Conservation (phyloP, 2,797 vertebrate genomes). For the Phoebastria nigripes region DNA sequence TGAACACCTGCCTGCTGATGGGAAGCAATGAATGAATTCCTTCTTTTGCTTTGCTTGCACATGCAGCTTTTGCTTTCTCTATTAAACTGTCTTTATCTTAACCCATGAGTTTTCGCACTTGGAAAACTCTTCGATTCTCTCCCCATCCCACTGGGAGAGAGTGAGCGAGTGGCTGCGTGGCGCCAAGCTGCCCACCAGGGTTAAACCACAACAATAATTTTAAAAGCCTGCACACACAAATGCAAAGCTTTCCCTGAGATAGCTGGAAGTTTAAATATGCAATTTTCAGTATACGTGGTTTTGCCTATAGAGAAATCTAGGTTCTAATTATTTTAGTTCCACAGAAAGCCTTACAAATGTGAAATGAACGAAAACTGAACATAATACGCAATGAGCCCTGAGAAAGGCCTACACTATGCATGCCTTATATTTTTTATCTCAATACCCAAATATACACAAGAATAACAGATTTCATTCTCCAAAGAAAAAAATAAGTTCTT, state of each 20-base stretch:
- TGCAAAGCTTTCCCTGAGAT: background rate
- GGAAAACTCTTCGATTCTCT: background rate
- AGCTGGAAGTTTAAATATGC: background rate
- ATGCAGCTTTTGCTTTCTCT: background rate
- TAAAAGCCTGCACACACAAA: background rate
- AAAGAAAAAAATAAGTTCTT: background rate
- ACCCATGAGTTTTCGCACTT: background rate
- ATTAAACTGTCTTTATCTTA: background rate
- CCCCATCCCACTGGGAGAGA: too few species aligned
- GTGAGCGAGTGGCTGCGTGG: rapidly evolving
- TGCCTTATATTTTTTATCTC: background rate
- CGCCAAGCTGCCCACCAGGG: background rate
- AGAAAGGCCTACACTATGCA: background rate
- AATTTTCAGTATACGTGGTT: background rate
- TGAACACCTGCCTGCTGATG: background rate
- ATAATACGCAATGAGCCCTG: background rate
- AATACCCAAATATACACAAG: background rate
- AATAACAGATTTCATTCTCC: background rate
- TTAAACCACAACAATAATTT: background rate
- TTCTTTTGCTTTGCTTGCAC: background rate
- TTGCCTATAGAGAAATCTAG: background rate
- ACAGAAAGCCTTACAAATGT: background rate
- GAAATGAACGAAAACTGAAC: background rate
- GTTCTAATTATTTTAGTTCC: background rate
- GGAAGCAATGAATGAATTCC: background rate